phyloP scores from a whole-genome alignment of 1,140 invertebrate genomes.

The Matsumurasca onukii region DNA sequence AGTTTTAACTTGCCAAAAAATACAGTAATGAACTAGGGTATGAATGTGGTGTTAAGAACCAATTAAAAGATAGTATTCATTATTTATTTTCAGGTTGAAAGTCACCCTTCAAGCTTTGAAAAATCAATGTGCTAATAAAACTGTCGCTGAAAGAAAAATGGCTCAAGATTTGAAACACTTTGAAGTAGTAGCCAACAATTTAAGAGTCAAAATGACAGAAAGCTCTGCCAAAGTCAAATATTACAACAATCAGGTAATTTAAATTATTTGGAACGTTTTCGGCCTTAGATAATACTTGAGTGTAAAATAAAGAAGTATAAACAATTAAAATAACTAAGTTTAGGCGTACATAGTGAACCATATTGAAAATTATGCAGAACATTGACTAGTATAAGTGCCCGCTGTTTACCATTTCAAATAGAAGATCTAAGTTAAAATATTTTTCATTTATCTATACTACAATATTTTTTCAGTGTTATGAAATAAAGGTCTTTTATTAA shows the following conservation, averaged over 20 bases:
- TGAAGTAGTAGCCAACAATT: neutral
- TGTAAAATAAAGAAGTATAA: neutral
- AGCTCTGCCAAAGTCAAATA: neutral
- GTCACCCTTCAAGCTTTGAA: neutral
- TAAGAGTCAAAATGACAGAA: neutral
- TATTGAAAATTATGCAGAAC: neutral
- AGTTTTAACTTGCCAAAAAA: no score
- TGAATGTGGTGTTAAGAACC: no score
- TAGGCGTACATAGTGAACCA: neutral
- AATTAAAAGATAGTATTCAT: no score
- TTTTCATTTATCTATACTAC: neutral
- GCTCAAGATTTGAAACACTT: neutral
- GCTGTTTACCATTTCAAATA: neutral
- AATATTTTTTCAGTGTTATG: neutral
- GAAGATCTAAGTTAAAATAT: neutral
- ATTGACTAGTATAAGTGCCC: neutral
- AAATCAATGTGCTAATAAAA: neutral
- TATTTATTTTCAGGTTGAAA: constrained; percentile 12
- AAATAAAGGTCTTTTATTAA: neutral
- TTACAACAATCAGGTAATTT: constrained; percentile 7
- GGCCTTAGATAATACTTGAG: neutral
- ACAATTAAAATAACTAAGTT: neutral
- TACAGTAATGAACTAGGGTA: no score
- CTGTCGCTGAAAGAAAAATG: neutral
- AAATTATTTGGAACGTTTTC: neutral